Percentiles rank a stretch among this genome's conserved stretches.
Conservation (phyloP, 1,140 invertebrate species). For the Drosophila sproati region DNA sequence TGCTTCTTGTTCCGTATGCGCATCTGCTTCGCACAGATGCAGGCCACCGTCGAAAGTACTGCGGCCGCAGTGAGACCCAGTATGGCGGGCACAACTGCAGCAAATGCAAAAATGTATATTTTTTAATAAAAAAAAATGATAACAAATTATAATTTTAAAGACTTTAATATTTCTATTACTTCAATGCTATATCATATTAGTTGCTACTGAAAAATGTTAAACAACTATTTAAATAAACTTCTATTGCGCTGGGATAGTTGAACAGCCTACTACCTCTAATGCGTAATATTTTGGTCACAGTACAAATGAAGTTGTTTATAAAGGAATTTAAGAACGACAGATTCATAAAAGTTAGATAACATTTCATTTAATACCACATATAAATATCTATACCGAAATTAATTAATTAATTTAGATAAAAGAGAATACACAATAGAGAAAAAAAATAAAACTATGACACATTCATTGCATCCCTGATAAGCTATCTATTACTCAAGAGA, state of each 20-base stretch:
- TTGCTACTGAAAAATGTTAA: too few relatives aligned
- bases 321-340: too few relatives aligned
- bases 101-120: neutral
- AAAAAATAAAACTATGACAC: too few relatives aligned
- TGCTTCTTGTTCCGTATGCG: constrained; percentile 80
- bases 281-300: too few relatives aligned
- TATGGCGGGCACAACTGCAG: constrained; percentile 79
- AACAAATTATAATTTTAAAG: neutral
- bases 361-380: neutral
- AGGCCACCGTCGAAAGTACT: constrained; percentile 75
- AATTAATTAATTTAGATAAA: too few relatives aligned
- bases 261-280: too few relatives aligned
- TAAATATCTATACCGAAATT: too few relatives aligned
- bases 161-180: neutral
- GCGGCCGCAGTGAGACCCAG: constrained; percentile 78
- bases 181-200: too few relatives aligned
- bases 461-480: neutral
- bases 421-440: too few relatives aligned
- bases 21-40: constrained; percentile 80
- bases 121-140: neutral
- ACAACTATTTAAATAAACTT: too few relatives aligned
- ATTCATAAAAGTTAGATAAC: neutral
- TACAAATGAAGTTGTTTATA: too few relatives aligned
- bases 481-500: neutral
- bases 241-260: too few relatives aligned